Evolutionary conservation across 2,113 vertebrate species (phyloP), one percentile per base, ranked within the genome.

Genomic region (Sinosuthora webbiana): DNA sequence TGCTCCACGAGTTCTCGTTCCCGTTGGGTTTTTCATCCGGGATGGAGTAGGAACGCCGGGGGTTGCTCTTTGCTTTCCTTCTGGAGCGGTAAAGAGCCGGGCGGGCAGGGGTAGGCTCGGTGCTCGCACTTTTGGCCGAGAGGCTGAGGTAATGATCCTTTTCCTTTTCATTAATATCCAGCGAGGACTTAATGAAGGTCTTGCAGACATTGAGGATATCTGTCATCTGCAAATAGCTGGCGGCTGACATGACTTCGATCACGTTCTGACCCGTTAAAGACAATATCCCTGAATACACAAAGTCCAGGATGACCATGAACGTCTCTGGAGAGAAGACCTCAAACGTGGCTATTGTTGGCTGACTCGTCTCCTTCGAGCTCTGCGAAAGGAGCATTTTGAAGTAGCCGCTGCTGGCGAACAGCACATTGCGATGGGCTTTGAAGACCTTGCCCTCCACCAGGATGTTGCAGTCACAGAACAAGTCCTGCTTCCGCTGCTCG

Each of bases 161-260:
- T 8, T 99, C 98, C 80, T 98, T 98, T 21, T 98, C 98, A 4
- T 96, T 98, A n/a, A 99, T 99, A 81, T 99, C 99, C 93, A 99
- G 93, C 0, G 99, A 99, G 21, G 99, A 99, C 91, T 99, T 99
- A 76, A 99, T 99, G 95, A 99, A 99, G 24, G 98, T 98, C 96
- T 99, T 99, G 57, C 99, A 99, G 68, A 99, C 99, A 28, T 97
- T 98, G 56, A 99, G 99, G 65, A 99, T 99, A 11, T 99, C 99
- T 12, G 99, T 99, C 99, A 99, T 99, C 98, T 99, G 99, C 94
- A 99, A 97, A 89, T 99, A 99, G 97, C 99, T 99, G 63, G 99
- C 99, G 0, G 99, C 99, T 0, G 99, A 99, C 99, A 99, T 99
- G 21, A 99, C 99, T 84, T 99, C 99, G 4, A 99, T 99, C 42